Evolutionary conservation across 1,140 invertebrate species (phyloP).

Genomic region (Coboldia fuscipes): DNA sequence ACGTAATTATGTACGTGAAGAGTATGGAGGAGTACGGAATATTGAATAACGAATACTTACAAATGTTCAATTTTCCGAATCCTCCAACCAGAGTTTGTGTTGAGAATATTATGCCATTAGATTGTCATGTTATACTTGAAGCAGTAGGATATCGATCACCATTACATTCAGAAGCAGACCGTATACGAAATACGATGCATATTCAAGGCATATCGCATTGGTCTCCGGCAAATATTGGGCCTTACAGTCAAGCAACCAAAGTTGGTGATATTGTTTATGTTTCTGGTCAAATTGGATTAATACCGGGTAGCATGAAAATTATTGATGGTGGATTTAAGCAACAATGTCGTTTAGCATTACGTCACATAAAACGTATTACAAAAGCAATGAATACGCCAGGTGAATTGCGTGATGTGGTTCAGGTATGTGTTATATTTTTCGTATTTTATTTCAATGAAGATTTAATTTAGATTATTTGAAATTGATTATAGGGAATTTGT

Average conservation of each 20-base stretch:
- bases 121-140: conserved; percentile 55
- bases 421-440: conserved; percentile 22
- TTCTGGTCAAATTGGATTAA: conserved; percentile 77
- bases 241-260: conserved; percentile 79
- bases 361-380: conserved; percentile 60
- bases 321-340: conserved; percentile 44
- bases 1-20: conserved; percentile 59
- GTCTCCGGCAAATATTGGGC: conserved; percentile 89
- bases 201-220: conserved; percentile 89
- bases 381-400: conserved; percentile 53
- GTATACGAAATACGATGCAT: conserved; percentile 46
- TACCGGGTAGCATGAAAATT: conserved; percentile 62
- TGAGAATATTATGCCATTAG: conserved; percentile 46
- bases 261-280: conserved; percentile 67
- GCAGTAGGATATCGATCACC: conserved; percentile 38
- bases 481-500: conserved; percentile 45
- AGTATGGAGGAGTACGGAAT: conserved; percentile 57
- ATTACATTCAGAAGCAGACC: background rate
- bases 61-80: conserved; percentile 52
- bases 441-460: background rate
- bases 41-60: conserved; percentile 58
- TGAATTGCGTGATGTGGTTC: conserved; percentile 55
- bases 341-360: conserved; percentile 59
- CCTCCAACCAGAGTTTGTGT: conserved; percentile 78
- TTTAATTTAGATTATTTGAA: background rate